Conservation (phyloP, 2,797 vertebrate species). For the Helostoma temminkii region DNA sequence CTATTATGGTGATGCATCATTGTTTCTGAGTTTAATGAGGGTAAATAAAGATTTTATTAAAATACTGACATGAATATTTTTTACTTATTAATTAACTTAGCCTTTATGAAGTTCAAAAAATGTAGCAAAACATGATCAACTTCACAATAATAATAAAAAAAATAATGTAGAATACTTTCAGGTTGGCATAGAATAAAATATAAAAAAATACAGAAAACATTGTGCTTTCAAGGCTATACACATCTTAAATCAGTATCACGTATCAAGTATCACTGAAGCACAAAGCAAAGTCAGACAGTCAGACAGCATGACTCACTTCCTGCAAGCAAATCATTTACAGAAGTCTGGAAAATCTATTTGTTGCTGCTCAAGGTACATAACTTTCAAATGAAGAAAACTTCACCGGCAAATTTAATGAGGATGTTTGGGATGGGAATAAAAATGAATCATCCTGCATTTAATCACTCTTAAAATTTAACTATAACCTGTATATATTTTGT, state of each 20-base stretch:
- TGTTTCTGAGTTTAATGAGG: no score
- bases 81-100: neutral
- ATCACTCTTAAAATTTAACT: neutral
- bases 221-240: conserved; percentile 55
- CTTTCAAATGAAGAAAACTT: conserved; percentile 33
- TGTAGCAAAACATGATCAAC: conserved; percentile 6
- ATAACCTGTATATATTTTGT: neutral
- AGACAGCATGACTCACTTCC: conserved; percentile 66
- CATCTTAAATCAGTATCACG: conserved; percentile 39
- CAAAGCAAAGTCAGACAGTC: conserved; percentile 34
- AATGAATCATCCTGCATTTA: neutral
- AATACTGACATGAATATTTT: no score
- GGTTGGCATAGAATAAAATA: conserved; percentile 12
- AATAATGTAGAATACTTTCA: conserved; percentile 33
- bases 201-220: conserved; percentile 42
- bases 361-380: conserved; percentile 42
- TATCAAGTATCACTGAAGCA: conserved; percentile 31
- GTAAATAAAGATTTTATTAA: no score
- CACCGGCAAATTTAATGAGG: conserved; percentile 15
- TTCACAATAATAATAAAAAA: conserved; percentile 27
- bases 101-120: neutral
- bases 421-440: conserved; percentile 8
- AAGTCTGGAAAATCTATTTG: conserved; percentile 37
- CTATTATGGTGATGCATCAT: no score
- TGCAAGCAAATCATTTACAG: conserved; percentile 46